These are phyloP conservation scores for Nephila pilipes DNA, from an alignment of 1,140 invertebrate genomes.

Conservation along the genomic window DNA sequence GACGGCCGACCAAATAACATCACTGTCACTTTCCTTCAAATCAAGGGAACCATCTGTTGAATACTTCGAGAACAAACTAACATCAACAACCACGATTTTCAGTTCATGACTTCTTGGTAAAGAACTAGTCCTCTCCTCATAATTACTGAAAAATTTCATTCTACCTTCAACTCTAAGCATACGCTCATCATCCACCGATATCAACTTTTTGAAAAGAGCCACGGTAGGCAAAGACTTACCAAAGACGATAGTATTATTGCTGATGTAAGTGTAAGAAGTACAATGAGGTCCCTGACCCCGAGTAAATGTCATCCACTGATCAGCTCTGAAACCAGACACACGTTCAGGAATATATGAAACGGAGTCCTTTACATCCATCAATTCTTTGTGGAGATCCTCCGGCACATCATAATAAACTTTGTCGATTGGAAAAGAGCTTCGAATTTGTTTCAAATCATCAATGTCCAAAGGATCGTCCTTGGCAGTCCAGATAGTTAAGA, in stretches of 20 bases:
- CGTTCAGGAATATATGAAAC: neutral
- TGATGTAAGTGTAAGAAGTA: slow-evolving; percentile 33
- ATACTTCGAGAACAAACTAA: slow-evolving; percentile 63
- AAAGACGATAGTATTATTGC: slow-evolving; percentile 56
- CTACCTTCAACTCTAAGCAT: slow-evolving; percentile 12
- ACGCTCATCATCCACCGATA: neutral
- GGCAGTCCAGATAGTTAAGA: slow-evolving; percentile 88
- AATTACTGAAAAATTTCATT: slow-evolving; percentile 48
- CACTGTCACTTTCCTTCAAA: slow-evolving; percentile 41
- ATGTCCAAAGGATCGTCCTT: slow-evolving; percentile 79
- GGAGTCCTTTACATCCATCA: neutral
- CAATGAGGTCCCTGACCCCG: neutral
- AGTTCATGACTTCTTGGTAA: neutral
- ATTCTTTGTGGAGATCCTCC: neutral
- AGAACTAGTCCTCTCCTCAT: neutral
- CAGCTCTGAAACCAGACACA: neutral
- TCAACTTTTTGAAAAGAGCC: slow-evolving; percentile 42
- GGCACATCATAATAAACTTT: slow-evolving; percentile 74
- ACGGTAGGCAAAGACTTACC: slow-evolving; percentile 28
- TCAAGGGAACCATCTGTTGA: neutral
- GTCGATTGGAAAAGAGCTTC: slow-evolving; percentile 44
- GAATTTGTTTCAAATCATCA: slow-evolving; percentile 60
- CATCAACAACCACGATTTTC: slow-evolving; percentile 35
- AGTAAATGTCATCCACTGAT: slow-evolving; percentile 55
- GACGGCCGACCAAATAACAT: slow-evolving; percentile 56